Conservation (phyloP, 2,113 vertebrate genomes). For the Etheostoma spectabile region DNA sequence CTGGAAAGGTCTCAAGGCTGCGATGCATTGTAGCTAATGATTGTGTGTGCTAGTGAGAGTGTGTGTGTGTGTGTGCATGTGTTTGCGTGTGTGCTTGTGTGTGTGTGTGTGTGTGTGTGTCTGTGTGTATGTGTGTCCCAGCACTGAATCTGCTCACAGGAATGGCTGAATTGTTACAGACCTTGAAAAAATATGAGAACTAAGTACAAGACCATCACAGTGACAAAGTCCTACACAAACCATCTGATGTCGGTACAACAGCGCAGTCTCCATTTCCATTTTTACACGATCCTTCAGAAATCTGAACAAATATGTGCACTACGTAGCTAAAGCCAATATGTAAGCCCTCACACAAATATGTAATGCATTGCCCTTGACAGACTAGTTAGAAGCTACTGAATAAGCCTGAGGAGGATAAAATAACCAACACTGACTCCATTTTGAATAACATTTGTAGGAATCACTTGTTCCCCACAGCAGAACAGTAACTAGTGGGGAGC, state of each 20-base stretch:
- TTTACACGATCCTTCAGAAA: not conserved
- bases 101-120: not conserved
- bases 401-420: slow-evolving; percentile 30
- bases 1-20: slow-evolving; percentile 7
- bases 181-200: not conserved
- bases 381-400: slow-evolving; percentile 5
- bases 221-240: not conserved
- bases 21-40: not conserved
- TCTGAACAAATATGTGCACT: not conserved
- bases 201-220: not conserved
- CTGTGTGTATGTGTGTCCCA: not conserved
- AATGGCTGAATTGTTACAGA: not conserved
- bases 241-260: too few relatives aligned
- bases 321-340: not conserved
- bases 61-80: too few relatives aligned
- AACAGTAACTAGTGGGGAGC: not conserved
- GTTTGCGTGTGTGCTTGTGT: too few relatives aligned
- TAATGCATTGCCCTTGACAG: not conserved
- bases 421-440: slow-evolving; percentile 14
- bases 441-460: slow-evolving; percentile 13
- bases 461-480: not conserved
- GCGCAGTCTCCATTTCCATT: too few relatives aligned
- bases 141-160: not conserved
- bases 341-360: not conserved
- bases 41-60: too few relatives aligned